phyloP scores from a whole-genome alignment of 2,113 vertebrate species.

The Festucalex cinctus region DNA sequence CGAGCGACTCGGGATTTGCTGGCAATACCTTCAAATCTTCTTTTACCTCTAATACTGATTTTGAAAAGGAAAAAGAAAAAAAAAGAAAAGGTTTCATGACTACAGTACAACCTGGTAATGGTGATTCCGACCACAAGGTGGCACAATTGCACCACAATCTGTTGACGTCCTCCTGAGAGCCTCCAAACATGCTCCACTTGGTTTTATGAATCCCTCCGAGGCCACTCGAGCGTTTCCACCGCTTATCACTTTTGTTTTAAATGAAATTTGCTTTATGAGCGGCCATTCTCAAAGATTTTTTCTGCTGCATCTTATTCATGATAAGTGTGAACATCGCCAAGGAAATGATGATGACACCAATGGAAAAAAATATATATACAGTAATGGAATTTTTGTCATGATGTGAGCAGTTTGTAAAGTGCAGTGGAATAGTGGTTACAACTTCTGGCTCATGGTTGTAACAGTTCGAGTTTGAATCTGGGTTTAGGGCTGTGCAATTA shows the following conservation, averaged over 20 bases:
- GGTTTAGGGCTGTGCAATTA: too few species aligned
- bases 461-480: too few species aligned
- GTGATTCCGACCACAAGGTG: constrained; percentile 65
- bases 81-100: too few species aligned
- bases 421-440: too few species aligned
- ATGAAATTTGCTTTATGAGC: neutral
- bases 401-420: too few species aligned
- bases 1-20: constrained; percentile 51
- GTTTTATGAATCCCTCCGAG: constrained; percentile 33
- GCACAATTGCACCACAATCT: constrained; percentile 40
- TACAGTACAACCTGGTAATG: neutral
- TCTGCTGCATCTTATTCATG: constrained; percentile 26
- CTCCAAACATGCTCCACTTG: constrained; percentile 30
- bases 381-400: neutral
- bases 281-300: constrained; percentile 2
- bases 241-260: constrained; percentile 2
- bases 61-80: too few species aligned
- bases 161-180: constrained; percentile 23
- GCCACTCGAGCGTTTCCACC: neutral
- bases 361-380: too few species aligned
- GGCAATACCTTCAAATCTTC: constrained; percentile 9
- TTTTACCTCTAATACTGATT: too few species aligned
- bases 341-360: neutral
- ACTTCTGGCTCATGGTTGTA: too few species aligned
- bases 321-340: constrained; percentile 22